Evolutionary conservation across 2,888 invertebrate genomes (phyloP).

Genomic region (Mechanitis messenoides): DNA sequence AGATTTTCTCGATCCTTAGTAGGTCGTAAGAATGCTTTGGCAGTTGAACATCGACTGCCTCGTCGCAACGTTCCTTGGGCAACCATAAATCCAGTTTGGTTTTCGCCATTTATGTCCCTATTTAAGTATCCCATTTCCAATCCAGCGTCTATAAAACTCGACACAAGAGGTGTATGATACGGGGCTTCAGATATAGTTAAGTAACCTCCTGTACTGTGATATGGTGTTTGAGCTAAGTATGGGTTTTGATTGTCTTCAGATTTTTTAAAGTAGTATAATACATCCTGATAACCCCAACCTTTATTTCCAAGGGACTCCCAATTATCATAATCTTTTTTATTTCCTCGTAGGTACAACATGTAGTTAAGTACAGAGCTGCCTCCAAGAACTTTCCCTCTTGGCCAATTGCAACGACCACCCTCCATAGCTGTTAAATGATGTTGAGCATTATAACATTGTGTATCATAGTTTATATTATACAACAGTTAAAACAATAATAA

Average conservation of each 20-base stretch:
- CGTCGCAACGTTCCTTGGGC: slow-evolving; percentile 87
- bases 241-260: slow-evolving; percentile 94
- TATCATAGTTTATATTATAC: too few relatives aligned
- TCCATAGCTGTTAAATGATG: slow-evolving; percentile 83
- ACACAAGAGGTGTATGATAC: slow-evolving; percentile 88
- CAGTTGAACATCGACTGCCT: slow-evolving; percentile 91
- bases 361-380: slow-evolving; percentile 93
- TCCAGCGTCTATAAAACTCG: slow-evolving; percentile 89
- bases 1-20: slow-evolving; percentile 87
- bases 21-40: slow-evolving; percentile 90
- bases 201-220: slow-evolving; percentile 88
- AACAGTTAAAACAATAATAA: too few relatives aligned
- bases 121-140: slow-evolving; percentile 90
- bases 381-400: slow-evolving; percentile 93
- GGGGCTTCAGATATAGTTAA: slow-evolving; percentile 91
- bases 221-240: slow-evolving; percentile 85
- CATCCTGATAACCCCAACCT: slow-evolving; percentile 91
- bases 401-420: slow-evolving; percentile 91
- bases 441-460: not conserved
- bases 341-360: slow-evolving; percentile 94
- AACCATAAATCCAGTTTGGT: slow-evolving; percentile 92
- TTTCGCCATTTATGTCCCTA: slow-evolving; percentile 90
- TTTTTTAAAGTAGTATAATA: slow-evolving; percentile 90
- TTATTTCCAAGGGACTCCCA: slow-evolving; percentile 93
- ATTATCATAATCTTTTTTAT: slow-evolving; percentile 90